Evolutionary conservation across 30 jellyfish, hydroid and myxozoan genomes (phyloP).

Genomic region (Catostylus mosaicus): DNA sequence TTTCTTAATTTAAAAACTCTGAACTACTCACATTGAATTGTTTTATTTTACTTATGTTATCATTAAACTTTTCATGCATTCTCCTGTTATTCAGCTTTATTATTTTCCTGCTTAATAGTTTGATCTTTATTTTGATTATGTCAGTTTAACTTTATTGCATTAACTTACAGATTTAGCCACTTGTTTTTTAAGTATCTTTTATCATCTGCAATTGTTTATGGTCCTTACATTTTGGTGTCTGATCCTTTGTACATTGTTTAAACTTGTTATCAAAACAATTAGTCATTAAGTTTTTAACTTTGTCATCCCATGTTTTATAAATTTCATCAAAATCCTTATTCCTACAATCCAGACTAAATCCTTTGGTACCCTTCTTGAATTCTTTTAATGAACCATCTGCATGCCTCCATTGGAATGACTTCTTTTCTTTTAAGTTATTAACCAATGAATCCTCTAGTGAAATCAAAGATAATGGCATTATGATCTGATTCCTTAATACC

Average conservation of each 20-base stretch:
- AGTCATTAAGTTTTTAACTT: slow-evolving; percentile 6
- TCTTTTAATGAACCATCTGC: background rate
- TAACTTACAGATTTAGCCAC: background rate
- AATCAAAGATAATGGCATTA: slow-evolving; percentile 21
- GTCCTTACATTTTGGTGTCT: slow-evolving; percentile 2
- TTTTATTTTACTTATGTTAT: background rate
- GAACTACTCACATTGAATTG: slow-evolving; percentile 4
- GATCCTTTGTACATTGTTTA: background rate
- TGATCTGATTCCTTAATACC: slow-evolving; percentile 55
- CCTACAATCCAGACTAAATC: background rate
- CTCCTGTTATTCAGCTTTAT: background rate
- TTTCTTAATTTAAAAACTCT: slow-evolving; percentile 18
- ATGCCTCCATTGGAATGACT: background rate
- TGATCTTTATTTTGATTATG: slow-evolving; percentile 18
- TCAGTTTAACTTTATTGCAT: background rate
- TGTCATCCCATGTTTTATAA: slow-evolving; percentile 20
- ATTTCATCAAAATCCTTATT: background rate
- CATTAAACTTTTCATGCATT: background rate
- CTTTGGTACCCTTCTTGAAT: background rate
- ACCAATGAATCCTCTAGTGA: slow-evolving; percentile 12
- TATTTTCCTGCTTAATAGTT: background rate
- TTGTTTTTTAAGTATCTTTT: slow-evolving; percentile 1
- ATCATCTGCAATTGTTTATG: background rate
- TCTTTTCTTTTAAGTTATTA: slow-evolving; percentile 5
- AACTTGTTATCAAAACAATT: slow-evolving; percentile 14